Evolutionary conservation across 2,113 vertebrate genomes (phyloP).

Genomic region (Acinonyx jubatus): DNA sequence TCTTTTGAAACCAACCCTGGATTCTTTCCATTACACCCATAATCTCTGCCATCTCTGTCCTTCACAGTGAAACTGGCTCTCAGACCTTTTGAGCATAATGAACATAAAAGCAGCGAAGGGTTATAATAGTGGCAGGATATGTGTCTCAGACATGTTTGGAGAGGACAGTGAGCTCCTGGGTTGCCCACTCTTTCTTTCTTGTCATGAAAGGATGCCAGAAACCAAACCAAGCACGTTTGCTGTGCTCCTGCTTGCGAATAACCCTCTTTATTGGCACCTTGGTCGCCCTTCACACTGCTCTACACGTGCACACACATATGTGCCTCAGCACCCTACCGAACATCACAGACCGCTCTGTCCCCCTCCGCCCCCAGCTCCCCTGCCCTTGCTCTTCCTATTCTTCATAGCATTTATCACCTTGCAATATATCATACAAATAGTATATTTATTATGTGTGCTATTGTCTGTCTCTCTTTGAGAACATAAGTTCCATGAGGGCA

Average conservation of each 20-base stretch:
- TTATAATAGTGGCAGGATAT: not conserved
- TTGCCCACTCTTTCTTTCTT: not conserved
- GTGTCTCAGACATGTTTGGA: not conserved
- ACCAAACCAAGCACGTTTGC: not conserved
- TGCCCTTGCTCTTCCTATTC: not conserved
- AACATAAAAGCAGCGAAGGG: not conserved
- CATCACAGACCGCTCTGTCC: no score
- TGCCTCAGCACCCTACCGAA: not conserved
- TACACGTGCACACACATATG: no score
- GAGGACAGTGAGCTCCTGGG: not conserved
- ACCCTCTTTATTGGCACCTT: not conserved
- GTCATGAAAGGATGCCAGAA: not conserved
- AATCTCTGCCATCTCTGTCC: not conserved
- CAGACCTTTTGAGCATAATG: not conserved
- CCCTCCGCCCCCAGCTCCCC: not conserved
- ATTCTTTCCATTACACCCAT: not conserved
- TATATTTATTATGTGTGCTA: not conserved
- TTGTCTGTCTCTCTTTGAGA: not conserved
- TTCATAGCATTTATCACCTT: not conserved
- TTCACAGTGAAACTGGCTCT: not conserved
- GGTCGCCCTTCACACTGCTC: not conserved
- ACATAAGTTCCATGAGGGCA: not conserved
- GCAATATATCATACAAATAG: not conserved
- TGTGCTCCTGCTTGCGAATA: no score
- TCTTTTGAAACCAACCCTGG: not conserved